phyloP scores from a whole-genome alignment of 2,888 invertebrate genomes.

The Brassicogethes aeneus region DNA sequence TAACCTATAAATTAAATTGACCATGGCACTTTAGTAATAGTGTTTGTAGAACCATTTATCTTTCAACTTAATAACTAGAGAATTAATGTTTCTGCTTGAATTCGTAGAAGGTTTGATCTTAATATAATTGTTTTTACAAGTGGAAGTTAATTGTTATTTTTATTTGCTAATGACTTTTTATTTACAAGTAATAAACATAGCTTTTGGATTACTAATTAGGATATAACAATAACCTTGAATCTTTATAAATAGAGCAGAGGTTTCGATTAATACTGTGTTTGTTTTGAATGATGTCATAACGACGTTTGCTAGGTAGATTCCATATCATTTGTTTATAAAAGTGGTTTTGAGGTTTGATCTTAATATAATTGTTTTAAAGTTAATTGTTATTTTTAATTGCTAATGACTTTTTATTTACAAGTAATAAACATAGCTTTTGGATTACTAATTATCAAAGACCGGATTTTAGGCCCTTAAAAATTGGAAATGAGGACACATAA shows the following conservation, averaged over 20 bases:
- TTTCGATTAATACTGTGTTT: no score
- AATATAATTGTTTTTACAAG: background rate
- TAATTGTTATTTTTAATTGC: background rate
- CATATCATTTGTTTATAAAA: no score
- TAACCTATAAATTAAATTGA: no score
- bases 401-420: background rate
- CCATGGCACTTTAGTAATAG: no score
- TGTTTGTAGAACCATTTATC: no score
- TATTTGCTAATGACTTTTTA: background rate
- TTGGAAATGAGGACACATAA: no score
- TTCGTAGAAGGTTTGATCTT: background rate
- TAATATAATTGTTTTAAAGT: background rate
- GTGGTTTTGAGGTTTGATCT: background rate
- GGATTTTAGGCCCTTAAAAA: no score
- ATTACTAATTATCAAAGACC: no score
- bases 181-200: background rate
- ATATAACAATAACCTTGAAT: background rate
- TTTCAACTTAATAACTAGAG: no score
- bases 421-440: background rate
- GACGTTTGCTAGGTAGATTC: no score
- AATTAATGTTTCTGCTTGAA: background rate
- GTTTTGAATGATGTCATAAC: no score
- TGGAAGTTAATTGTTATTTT: background rate
- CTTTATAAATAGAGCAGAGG: background rate
- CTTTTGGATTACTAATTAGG: background rate